phyloP scores from a whole-genome alignment of 2,113 vertebrate genomes.

The Gambusia holbrooki region DNA sequence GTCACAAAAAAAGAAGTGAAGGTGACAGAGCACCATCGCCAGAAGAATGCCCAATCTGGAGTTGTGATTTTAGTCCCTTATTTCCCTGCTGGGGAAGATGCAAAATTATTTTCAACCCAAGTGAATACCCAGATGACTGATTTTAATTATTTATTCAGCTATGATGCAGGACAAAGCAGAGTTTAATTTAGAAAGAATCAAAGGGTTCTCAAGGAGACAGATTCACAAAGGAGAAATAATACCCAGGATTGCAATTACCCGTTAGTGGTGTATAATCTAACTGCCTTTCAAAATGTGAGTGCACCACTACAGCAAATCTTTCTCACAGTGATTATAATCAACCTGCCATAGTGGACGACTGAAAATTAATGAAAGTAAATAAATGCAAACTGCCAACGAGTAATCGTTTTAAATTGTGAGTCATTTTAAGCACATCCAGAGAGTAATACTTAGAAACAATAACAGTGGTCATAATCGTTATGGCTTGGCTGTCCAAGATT shows the following conservation, averaged over 20 bases:
- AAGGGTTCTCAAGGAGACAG: neutral
- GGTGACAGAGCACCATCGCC: neutral
- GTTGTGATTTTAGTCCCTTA: neutral
- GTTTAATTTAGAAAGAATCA: neutral
- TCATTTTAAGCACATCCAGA: neutral
- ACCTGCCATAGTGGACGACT: neutral
- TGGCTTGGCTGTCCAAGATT: neutral
- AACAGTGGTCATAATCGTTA: neutral
- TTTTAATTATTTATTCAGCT: neutral
- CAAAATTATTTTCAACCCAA: neutral
- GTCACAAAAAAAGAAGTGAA: neutral
- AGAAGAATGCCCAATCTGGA: neutral
- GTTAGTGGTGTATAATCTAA: neutral
- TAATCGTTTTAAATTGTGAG: neutral
- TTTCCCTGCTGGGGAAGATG: neutral
- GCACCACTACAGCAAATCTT: neutral
- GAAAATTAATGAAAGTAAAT: neutral
- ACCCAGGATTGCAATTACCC: neutral
- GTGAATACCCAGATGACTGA: neutral
- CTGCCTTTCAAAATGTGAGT: neutral
- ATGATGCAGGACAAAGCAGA: neutral
- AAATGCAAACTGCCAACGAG: neutral
- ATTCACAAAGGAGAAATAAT: conserved; percentile 1
- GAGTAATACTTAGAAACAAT: neutral
- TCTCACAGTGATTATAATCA: neutral